Base-by-base conservation (phyloP, 2,113 vertebrate species). In the Plestiodon gilberti region DNA sequence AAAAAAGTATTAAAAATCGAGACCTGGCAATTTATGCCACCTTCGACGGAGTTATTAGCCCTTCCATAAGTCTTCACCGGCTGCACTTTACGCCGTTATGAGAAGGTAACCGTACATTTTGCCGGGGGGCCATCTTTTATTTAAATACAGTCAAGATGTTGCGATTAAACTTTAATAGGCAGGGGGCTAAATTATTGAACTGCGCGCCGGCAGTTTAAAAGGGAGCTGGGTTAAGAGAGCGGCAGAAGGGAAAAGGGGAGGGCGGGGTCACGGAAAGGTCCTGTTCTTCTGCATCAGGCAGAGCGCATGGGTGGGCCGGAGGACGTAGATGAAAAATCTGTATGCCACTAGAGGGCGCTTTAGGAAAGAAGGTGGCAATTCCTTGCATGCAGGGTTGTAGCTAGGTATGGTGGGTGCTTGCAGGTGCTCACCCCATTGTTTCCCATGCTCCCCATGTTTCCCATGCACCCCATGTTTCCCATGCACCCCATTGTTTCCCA, bases 41-140 rank as follows among this genome's bases (percentile, higher is more conserved):
- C 35, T 70, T 81, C 75, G 78, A 87, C 69, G 81, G 85, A 87
- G 85, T 87, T 87, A 87, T 87, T 87, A 87, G 78, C 85, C 57
- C 2, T 87, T 81, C 79, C 33, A 59, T 75, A 81, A 87, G 85
- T 75, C 85, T 65, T 81, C 62, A 40, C 69, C 74, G 59, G 78
- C 43, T 65, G 69, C 85, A 65, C 65, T 87, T 87, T 81, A 81
- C 25, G 43, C 43, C n/a, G 11, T 65, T 87, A 74, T 87, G 61
- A 74, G 78, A 48, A 75, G 78, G 85, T 87, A 87, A 81, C 64
- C 1, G 70, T 75, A 78, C 78, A 33, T 87, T 87, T 81, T 48
- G 78, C 78, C 23, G 33, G 40, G 65, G 55, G 30, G n/a, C 30
- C 6, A 87, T 81, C 69, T 81, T 87, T 87, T 81, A 87, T 87